Evolutionary conservation across 2,113 vertebrate species (phyloP).

Genomic region (Poeciliopsis prolifica): DNA sequence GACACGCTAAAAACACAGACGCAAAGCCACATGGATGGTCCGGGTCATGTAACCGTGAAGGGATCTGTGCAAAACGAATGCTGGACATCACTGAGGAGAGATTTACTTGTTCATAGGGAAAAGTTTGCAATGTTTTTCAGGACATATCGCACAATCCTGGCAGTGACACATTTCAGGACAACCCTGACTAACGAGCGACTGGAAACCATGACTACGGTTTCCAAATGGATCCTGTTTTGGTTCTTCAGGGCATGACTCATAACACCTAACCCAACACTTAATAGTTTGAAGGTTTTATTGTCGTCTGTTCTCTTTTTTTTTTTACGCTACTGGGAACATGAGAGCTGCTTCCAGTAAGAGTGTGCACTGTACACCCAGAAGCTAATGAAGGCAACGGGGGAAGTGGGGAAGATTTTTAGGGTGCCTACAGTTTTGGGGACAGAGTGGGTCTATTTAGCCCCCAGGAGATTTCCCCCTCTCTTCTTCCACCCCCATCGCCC

Average conservation of each 20-base stretch:
- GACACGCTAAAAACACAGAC: constrained; percentile 16
- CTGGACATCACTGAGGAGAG: not conserved
- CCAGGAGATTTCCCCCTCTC: constrained; percentile 65
- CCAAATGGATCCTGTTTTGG: constrained; percentile 50
- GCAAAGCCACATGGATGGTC: constrained; percentile 19
- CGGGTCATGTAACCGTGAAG: not conserved
- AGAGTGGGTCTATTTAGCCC: constrained; percentile 80
- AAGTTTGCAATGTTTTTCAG: not conserved
- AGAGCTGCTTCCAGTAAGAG: constrained; percentile 9
- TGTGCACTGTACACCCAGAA: constrained; percentile 50
- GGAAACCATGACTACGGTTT: constrained; percentile 50
- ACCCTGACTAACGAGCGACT: constrained; percentile 37
- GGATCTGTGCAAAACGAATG: not conserved
- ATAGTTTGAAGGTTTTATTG: constrained; percentile 34
- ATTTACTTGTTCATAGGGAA: not conserved
- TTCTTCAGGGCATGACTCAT: constrained; percentile 55
- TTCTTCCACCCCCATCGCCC: constrained; percentile 43
- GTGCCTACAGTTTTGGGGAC: constrained; percentile 73
- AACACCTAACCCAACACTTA: constrained; percentile 50
- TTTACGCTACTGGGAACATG: constrained; percentile 18
- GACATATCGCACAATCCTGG: constrained; percentile 13
- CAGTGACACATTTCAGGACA: constrained; percentile 33
- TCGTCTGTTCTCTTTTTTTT: constrained; percentile 17
- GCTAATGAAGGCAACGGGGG: constrained; percentile 13
- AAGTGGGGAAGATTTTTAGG: constrained; percentile 55